phyloP scores from a whole-genome alignment of 2,113 vertebrate genomes.

The pig (Sus scrofa) region T2T-Sscrofa CM000812.6:212311001-212311500 shows the following conservation, averaged over 20 bases:
- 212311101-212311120: not conserved
- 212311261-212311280: not conserved
- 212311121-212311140: not conserved
- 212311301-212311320: too few relatives aligned
- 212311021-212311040: not conserved
- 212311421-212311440: too few relatives aligned
- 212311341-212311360: too few relatives aligned
- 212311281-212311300: slow-evolving; percentile 8
- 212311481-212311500: too few relatives aligned
- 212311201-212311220: not conserved
- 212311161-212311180: not conserved
- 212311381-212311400: too few relatives aligned
- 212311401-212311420: too few relatives aligned
- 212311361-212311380: too few relatives aligned
- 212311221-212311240: not conserved
- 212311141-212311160: not conserved
- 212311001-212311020: not conserved
- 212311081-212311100: not conserved
- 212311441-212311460: too few relatives aligned
- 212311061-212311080: not conserved
- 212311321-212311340: too few relatives aligned
- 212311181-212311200: not conserved
- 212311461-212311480: too few relatives aligned
- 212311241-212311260: not conserved
- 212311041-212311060: not conserved